These are phyloP conservation scores for Meandrina meandrites DNA, from an alignment of 92 coral and sea anemone genomes.

Conservation along the genomic window DNA sequence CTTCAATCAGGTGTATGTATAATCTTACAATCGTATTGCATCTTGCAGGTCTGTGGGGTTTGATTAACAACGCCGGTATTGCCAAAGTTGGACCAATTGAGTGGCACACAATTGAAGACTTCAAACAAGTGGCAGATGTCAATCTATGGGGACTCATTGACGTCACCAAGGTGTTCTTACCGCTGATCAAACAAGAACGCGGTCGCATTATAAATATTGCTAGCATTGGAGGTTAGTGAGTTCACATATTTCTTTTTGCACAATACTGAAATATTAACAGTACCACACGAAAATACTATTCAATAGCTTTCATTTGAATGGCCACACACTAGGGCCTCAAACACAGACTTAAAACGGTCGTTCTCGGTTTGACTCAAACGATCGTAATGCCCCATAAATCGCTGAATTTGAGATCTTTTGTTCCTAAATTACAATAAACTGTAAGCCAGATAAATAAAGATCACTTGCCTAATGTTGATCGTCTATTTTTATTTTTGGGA, in stretches of 20 bases:
- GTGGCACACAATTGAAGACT: conserved; percentile 78
- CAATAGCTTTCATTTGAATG: neutral
- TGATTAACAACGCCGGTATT: conserved; percentile 92
- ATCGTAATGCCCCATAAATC: too few relatives aligned
- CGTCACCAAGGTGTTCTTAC: conserved; percentile 88
- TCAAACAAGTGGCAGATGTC: conserved; percentile 74
- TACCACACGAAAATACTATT: neutral
- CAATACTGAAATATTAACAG: neutral
- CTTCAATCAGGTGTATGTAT: too few relatives aligned
- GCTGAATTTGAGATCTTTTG: too few relatives aligned
- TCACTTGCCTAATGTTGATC: too few relatives aligned
- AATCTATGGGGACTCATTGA: conserved; percentile 93
- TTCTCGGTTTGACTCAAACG: too few relatives aligned
- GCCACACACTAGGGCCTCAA: neutral
- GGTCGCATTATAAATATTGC: conserved; percentile 89
- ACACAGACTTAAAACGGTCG: neutral
- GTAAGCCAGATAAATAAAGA: too few relatives aligned
- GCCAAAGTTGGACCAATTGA: conserved; percentile 83
- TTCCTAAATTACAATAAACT: too few relatives aligned
- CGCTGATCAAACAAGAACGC: conserved; percentile 72
- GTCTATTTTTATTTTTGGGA: too few relatives aligned
- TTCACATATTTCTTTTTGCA: neutral
- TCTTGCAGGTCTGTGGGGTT: conserved; percentile 79
- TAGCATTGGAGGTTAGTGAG: conserved; percentile 79
- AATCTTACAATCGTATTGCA: neutral